Percentiles rank a stretch among this genome's conserved stretches.
These are phyloP conservation scores for Lordiphosa clarofinis DNA, from an alignment of 1,140 invertebrate genomes.

Conservation along the genomic window DNA sequence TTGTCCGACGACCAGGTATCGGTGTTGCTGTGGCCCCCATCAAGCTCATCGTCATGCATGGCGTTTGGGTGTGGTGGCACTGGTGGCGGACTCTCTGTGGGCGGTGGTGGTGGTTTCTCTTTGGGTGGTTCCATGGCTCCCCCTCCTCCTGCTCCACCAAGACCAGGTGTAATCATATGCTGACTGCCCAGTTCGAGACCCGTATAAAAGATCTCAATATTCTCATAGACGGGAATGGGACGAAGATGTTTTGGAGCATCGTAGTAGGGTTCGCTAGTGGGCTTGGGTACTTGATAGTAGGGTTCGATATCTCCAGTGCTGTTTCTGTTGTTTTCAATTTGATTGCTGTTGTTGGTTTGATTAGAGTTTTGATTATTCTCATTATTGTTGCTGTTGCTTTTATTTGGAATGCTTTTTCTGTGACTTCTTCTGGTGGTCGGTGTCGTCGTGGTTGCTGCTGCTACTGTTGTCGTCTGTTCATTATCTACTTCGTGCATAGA, in stretches of 20 bases:
- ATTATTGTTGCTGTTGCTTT: constrained; percentile 60
- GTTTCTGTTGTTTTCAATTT: constrained; percentile 25
- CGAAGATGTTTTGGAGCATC: constrained; percentile 73
- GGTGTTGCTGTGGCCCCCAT: constrained; percentile 44
- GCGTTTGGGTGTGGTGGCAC: not conserved
- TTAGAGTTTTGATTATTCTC: constrained; percentile 65
- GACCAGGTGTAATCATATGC: not conserved
- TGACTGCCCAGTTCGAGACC: constrained; percentile 48
- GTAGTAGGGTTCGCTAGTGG: constrained; percentile 72
- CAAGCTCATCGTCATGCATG: constrained; percentile 46
- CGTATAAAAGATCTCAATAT: constrained; percentile 82
- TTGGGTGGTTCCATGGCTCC: constrained; percentile 86
- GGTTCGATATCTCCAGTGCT: constrained; percentile 53
- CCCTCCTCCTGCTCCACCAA: not conserved
- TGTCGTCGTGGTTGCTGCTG: constrained; percentile 6
- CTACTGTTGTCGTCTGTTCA: constrained; percentile 43
- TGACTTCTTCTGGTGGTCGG: constrained; percentile 31
- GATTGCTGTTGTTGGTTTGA: constrained; percentile 43
- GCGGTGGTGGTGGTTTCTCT: constrained; percentile 92
- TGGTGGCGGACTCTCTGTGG: constrained; percentile 82
- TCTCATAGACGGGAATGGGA: constrained; percentile 82
- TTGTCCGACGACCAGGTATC: constrained; percentile 72
- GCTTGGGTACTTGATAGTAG: constrained; percentile 77
- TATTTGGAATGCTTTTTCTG: constrained; percentile 68
- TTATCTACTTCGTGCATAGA: constrained; percentile 68